Conservation (phyloP, 2,797 vertebrate genomes). For the Pelodytes ibericus region DNA sequence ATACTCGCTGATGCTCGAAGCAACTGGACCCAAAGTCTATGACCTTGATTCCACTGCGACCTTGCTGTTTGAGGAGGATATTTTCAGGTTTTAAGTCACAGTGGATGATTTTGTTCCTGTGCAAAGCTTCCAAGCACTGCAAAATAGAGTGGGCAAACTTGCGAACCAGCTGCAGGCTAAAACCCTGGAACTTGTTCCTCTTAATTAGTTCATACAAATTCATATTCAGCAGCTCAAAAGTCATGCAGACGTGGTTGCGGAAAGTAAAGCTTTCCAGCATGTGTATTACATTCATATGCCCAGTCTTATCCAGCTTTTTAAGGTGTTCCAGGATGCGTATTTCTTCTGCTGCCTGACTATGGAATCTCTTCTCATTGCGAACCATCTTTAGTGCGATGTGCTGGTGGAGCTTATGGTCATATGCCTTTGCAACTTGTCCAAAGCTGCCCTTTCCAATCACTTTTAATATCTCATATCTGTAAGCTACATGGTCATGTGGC, state of each 20-base stretch:
- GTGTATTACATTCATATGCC: slow-evolving; percentile 94
- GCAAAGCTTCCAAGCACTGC: slow-evolving; percentile 91
- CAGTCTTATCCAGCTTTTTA: slow-evolving; percentile 92
- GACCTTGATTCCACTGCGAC: slow-evolving; percentile 96
- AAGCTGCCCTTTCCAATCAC: slow-evolving; percentile 98
- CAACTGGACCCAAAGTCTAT: slow-evolving; percentile 99
- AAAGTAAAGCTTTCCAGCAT: slow-evolving; percentile 98
- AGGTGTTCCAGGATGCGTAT: slow-evolving; percentile 96
- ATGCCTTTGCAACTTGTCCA: slow-evolving; percentile 96
- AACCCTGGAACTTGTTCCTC: slow-evolving; percentile 97
- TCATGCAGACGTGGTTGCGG: slow-evolving; percentile 97
- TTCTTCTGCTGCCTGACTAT: slow-evolving; percentile 93
- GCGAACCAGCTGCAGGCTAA: slow-evolving; percentile 90
- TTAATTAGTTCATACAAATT: slow-evolving; percentile 98
- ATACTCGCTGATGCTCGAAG: slow-evolving; percentile 96
- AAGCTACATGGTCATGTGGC: slow-evolving; percentile 93
- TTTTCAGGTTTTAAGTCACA: slow-evolving; percentile 98
- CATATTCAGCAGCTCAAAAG: slow-evolving; percentile 95
- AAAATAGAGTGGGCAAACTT: slow-evolving; percentile 97
- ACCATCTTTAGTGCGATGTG: slow-evolving; percentile 98
- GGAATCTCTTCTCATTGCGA: slow-evolving; percentile 96
- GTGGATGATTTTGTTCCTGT: slow-evolving; percentile 92
- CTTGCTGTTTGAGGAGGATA: slow-evolving; percentile 95
- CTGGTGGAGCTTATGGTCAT: slow-evolving; percentile 94
- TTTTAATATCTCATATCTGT: slow-evolving; percentile 96